Base-by-base conservation (phyloP, 1,140 invertebrate species). In the Andricus grossulariae region DNA sequence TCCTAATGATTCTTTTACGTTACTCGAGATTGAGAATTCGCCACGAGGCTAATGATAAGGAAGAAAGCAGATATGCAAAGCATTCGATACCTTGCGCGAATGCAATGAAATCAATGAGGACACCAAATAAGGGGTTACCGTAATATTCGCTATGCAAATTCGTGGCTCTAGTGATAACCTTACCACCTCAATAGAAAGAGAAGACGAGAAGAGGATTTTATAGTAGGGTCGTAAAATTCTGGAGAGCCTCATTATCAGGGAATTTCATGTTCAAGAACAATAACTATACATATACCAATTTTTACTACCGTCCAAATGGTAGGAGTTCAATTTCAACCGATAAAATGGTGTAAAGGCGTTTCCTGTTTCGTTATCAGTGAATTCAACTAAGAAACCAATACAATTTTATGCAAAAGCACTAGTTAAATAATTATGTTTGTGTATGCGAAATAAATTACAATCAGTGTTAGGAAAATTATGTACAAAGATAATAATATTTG, bases 231-330 rank as follows among this genome's bases (percentile, higher is more conserved):
- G 25, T 66, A 66, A 66, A 66, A 66, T 66, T 32, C 25, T 55
- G n/a, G n/a, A n/a, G 15, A 5, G 6, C 21, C 57, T 66, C 57
- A 66, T 66, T 66, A 66, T 60, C 55, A 60, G 55, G 55, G 55
- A 60, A 60, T 60, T 60, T 60, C 16, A 60, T 25, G 13, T 66
- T 32, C 57, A 66, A 66, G 57, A 66, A 66, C 57, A 66, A 66
- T 66, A 66, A 66, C 57, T 21, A 66, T 66, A 60, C 55, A 25
- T 60, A 25, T 21, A 66, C 16, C 57, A 66, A 66, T 66, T 66
- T 66, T 66, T 66, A 66, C 39, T 21, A n/a, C 6, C 10, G 45
- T n/a, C 16, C 25, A 8, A 11, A 66, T 39, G 13, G 60, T 0
- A 32, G 25, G 25, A 66, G 16, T 66, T 39, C 21, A 66, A 39